Base-by-base conservation (phyloP, 2,888 invertebrate genomes). In the Chouioia cunea region DNA sequence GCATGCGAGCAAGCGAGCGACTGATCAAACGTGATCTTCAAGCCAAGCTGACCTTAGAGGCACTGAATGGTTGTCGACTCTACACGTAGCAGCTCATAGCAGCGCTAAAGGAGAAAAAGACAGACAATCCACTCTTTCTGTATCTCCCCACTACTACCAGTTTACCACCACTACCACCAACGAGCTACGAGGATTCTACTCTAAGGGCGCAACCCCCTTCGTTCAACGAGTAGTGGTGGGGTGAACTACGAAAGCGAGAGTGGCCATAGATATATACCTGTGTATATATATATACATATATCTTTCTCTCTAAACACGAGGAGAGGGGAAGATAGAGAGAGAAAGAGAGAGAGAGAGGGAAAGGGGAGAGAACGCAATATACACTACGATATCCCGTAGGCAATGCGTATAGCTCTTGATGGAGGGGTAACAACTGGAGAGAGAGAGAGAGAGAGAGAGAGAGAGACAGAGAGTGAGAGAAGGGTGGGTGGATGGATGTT, bases 11-110 rank as follows among this genome's bases (percentile, higher is more conserved):
- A 12, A 36, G 36, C 36, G 4, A 10, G 36, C 36, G 36, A 6
- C 6, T 1, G 10, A 12, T 4, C 10, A 1, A 6, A 36, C 36
- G 2, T 12, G 36, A 36, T 36, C 36, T 12, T 36, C 36, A 12
- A 10, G 36, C 44, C 77, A 84, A 83, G 84, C 84, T 87, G 89
- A 90, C 90, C 90, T 90, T 89, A 89, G 89, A 90, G 90, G 90
- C 88, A 90, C 90, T 84, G 81, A 81, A 78, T 82, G 80, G 80
- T 79, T 81, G 78, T 87, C 75, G 86, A 77, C 76, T 81, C 46
- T 6, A 12, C 50, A 22, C 58, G 80, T 82, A 82, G 75, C n/a
- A 80, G 27, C 83, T 81, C 79, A 82, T 83, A 83, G 80, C 81
- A 3, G 36, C 36, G 6, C 27, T n/a, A n/a, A n/a, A n/a, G n/a